Evolutionary conservation across 2,797 vertebrate species (phyloP).

Genomic region (Microhierax caerulescens): DNA sequence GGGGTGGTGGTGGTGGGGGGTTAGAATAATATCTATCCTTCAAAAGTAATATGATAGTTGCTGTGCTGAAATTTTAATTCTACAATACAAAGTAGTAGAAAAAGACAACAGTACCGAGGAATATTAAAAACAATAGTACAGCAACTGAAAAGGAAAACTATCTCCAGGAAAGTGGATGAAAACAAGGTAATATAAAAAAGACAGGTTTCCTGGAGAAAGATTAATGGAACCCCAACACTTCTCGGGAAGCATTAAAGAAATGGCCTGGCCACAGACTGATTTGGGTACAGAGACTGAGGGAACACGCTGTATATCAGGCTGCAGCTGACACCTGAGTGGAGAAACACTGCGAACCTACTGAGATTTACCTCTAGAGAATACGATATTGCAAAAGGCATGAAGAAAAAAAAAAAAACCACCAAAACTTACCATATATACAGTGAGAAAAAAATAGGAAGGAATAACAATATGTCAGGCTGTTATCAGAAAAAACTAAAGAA

Average conservation of each 20-base stretch:
- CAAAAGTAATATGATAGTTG: not conserved
- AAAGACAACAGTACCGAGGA: not conserved
- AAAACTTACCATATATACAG: not conserved
- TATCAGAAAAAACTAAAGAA: not conserved
- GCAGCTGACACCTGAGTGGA: not conserved
- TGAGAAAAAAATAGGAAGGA: not conserved
- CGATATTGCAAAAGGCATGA: not conserved
- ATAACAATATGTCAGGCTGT: not conserved
- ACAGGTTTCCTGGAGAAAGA: constrained; percentile 5
- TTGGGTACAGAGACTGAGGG: not conserved
- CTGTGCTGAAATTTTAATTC: constrained; percentile 35
- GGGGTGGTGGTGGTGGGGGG: not conserved
- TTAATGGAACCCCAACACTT: not conserved
- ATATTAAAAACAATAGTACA: not conserved
- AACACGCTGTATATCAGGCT: not conserved
- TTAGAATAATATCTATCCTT: constrained; percentile 3
- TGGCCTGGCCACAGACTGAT: not conserved
- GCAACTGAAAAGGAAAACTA: not conserved
- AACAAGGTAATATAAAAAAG: not conserved
- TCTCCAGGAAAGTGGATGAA: not conserved
- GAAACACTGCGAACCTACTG: not conserved
- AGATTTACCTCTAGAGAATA: not conserved
- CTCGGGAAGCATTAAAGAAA: not conserved
- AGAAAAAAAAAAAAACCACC: not conserved
- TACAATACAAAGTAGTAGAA: not conserved